Base-by-base conservation (phyloP, 1,140 invertebrate species). In the Drosophila sp. region DNA sequence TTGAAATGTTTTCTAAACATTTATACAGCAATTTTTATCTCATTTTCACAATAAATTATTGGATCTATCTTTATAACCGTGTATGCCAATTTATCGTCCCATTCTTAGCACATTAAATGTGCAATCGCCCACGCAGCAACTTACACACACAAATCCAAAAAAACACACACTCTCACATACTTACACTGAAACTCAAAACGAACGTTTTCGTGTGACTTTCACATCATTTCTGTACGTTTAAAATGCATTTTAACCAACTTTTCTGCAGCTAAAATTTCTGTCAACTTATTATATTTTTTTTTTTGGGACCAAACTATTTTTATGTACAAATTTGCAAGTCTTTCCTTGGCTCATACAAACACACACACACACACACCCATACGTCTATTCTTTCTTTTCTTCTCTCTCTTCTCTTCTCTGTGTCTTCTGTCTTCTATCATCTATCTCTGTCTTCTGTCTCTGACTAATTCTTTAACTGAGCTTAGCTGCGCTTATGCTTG, bases 1-100 rank as follows among this genome's bases (percentile, higher is more conserved):
- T 78, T 65, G 36, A 77, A 84, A 80, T 81, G 70, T 78, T 75
- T 87, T 57, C 45, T 57, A 81, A 84, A 81, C 65, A 86, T 86
- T 86, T 65, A 58, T 63, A 59, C 58, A 75, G 48, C 69, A 78
- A 77, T 78, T 80, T 76, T 46, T 71, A 78, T 80, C 46, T 67
- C 77, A 73, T 76, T 80, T 74, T 80, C 81, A 80, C 58, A 65
- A 75, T 78, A 62, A 75, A 69, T 64, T 76, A 61, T 72, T 67
- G 46, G 43, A 53, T 78, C 61, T 71, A 67, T 63, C 41, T 67
- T 46, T 77, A 64, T 38, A 62, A 64, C 46, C 53, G 34, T 71
- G 54, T 50, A 48, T 53, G 57, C 56, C 51, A 54, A 62, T 50
- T 51, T 34, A 7, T 32, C 53, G 25, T 56, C 41, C 11, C 50